Base-by-base conservation (phyloP, 1,140 invertebrate species). In the Drosophila equinoxialis region DNA sequence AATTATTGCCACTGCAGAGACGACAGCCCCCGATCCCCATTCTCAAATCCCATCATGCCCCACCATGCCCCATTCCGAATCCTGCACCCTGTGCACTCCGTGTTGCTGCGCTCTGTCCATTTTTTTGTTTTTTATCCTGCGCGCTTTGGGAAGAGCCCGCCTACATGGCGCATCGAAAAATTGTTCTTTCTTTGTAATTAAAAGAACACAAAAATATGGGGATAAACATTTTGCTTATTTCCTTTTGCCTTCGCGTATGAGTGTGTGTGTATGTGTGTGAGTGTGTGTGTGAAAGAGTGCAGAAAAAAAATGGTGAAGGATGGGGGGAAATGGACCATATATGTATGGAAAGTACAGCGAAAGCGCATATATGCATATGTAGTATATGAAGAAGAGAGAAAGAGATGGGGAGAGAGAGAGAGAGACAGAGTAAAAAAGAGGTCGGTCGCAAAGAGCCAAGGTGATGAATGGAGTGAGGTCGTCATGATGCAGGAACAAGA, bases 1-100 rank as follows among this genome's bases (percentile, higher is more conserved):
- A 89, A 89, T 89, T 89, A 89, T 89, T 89, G 80, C 84, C 84
- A 89, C 77, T 89, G 84, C 84, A 89, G 69, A 89, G 80, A 80
- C 37, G 60, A 41, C 74, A 58, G 64, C 64, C 51, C 26, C 35
- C 33, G 7, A 11, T 20, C 6, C 14, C 30, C 26, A n/a, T 8
- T 8, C 37, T 13, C 20, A 30, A 6, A 30, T 30, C 6, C 26
- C 5, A 26, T 26, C 30, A 30, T 30, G 6, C 30, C 30, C 30
- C 23, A 3, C 23, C 23, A 30, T 33, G 1, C 33, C 33, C 17
- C 17, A 3, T 23, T 30, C 26, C 1, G 6, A 13, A 7, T 8
- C 20, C 4, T 13, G 8, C 39, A 13, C 8, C 3, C 11, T 33
- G 14, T 6, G n/a, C 26, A 14, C 26, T 23, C 13, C 13, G 33